These are phyloP conservation scores for Macrotrachela quadricornifera DNA, from an alignment of 1,140 invertebrate genomes.

Conservation along the genomic window DNA sequence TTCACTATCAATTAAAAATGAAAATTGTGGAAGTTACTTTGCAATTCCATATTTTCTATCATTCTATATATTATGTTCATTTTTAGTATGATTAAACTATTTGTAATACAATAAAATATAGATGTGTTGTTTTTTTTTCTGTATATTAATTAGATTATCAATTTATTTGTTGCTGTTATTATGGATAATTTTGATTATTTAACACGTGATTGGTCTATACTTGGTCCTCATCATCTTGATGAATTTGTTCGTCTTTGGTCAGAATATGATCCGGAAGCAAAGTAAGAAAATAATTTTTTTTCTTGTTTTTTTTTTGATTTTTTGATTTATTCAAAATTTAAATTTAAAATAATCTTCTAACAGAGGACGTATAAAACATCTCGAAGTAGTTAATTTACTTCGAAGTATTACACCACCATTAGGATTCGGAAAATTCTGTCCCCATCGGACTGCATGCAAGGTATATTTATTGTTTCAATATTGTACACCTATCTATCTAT, in stretches of 20 bases:
- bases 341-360: not conserved
- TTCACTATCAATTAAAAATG: not conserved
- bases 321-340: not conserved
- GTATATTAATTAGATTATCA: slow-evolving; percentile 72
- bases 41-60: slow-evolving; percentile 97
- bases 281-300: slow-evolving; percentile 21
- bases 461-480: not conserved
- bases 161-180: slow-evolving; percentile 96
- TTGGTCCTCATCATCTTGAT: slow-evolving; percentile 94
- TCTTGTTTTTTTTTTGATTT: not conserved
- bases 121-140: not conserved
- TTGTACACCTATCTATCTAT: too few species aligned
- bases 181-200: slow-evolving; percentile 99
- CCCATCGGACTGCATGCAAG: slow-evolving; percentile 2
- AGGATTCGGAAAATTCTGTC: slow-evolving; percentile 10
- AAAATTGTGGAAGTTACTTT: slow-evolving; percentile 63
- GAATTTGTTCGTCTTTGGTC: slow-evolving; percentile 96
- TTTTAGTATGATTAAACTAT: slow-evolving; percentile 68
- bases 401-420: slow-evolving; percentile 7
- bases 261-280: slow-evolving; percentile 94
- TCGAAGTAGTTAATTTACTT: slow-evolving; percentile 7
- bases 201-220: slow-evolving; percentile 94
- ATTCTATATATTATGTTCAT: slow-evolving; percentile 95
- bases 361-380: slow-evolving; percentile 8
- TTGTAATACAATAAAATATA: not conserved